Evolutionary conservation across 2,888 invertebrate species (phyloP), one percentile per base, ranked within the genome.

Genomic region (Dynastes maya): DNA sequence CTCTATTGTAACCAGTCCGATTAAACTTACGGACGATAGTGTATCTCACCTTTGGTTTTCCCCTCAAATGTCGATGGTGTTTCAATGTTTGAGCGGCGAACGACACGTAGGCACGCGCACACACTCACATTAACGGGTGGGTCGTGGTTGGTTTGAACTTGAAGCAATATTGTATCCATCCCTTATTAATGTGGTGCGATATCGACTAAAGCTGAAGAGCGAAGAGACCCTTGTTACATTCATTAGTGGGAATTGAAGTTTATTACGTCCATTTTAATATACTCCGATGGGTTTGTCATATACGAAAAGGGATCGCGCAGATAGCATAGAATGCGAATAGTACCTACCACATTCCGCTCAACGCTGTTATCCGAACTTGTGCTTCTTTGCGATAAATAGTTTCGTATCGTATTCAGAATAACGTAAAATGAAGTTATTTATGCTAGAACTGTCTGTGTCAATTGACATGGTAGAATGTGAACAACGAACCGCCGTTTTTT

Each of bases 161-260:
- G 72, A 45, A 61, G 79, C 79, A 76, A 79, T 79, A 79, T 79
- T 79, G 79, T 79, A 76, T 72, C 79, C 67, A 76, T 79, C 79
- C 79, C 67, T 79, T 79, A 79, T 76, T 79, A 79, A 79, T 79
- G 76, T 71, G 64, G 76, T 79, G 79, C 75, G 76, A 79, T 76
- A 79, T 76, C 61, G 79, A 76, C 79, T 79, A 58, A 79, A n/a
- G 61, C 49, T 61, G 72, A 45, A 74, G 63, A 74, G 45, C 72
- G 61, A 22, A 45, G 72, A 40, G 63, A 74, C 72, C 72, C 72
- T 74, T 74, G 72, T 63, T 74, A 74, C 72, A 74, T 74, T 74
- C 72, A 74, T 74, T 74, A 74, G 72, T 74, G 72, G 72, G 45
- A 74, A 74, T 74, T 74, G 72, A 61, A 74, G 72, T 45, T 74